Conservation (phyloP, 1,140 invertebrate species). For the Heterodera carotae region DNA sequence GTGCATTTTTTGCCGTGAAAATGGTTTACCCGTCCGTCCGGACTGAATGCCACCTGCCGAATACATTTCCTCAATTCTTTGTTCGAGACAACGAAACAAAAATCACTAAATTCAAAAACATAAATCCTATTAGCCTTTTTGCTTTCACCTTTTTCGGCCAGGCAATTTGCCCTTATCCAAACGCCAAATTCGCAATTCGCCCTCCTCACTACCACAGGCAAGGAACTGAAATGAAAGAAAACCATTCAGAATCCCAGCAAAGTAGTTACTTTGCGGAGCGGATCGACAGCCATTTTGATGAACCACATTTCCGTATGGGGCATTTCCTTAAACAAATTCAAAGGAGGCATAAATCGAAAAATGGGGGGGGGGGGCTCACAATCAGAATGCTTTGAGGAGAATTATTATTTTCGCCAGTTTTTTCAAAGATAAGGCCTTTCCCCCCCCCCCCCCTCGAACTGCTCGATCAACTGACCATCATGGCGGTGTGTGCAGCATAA, state of each 20-base stretch:
- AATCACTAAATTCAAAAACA: constrained; percentile 25
- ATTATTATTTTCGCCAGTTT: no score
- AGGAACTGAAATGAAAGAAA: constrained; percentile 32
- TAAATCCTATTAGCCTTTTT: no score
- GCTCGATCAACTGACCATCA: constrained; percentile 26
- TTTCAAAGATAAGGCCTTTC: not conserved
- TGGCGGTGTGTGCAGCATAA: constrained; percentile 41
- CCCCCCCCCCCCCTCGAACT: not conserved
- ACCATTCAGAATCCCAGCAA: no score
- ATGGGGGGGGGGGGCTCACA: no score
- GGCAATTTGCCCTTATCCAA: constrained; percentile 32
- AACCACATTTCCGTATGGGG: constrained; percentile 44
- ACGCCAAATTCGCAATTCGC: constrained; percentile 44
- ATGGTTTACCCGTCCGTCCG: constrained; percentile 27
- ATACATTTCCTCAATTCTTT: constrained; percentile 39
- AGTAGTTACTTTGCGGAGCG: constrained; percentile 28
- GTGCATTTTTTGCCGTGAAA: not conserved
- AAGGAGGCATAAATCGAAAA: not conserved
- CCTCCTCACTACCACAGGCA: constrained; percentile 36
- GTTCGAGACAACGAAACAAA: constrained; percentile 29
- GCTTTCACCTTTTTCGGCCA: constrained; percentile 21
- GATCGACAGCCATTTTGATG: constrained; percentile 39
- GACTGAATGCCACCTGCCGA: constrained; percentile 39
- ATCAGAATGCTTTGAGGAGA: no score
- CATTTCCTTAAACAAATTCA: constrained; percentile 25